Evolutionary conservation across 2,888 invertebrate species (phyloP).

Genomic region (Calameuta filiformis): DNA sequence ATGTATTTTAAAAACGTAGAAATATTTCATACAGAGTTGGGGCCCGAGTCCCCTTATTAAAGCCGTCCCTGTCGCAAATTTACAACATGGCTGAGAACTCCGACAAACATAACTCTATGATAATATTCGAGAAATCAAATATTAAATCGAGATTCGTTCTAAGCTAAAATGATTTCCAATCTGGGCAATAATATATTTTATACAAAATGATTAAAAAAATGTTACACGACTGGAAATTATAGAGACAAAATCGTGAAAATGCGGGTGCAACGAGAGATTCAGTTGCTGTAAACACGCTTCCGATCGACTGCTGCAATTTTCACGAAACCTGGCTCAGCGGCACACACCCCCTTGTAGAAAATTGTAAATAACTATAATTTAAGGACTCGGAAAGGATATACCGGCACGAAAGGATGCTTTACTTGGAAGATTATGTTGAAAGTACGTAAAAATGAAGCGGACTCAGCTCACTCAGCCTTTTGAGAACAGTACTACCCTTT

Average conservation of each 20-base stretch:
- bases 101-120: slow-evolving; percentile 31
- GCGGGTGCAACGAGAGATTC: slow-evolving; percentile 43
- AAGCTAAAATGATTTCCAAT: slow-evolving; percentile 10
- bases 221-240: slow-evolving; percentile 13
- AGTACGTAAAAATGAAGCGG: slow-evolving; percentile 75
- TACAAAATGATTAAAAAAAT: slow-evolving; percentile 18
- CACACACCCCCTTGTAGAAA: slow-evolving; percentile 39
- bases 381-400: slow-evolving; percentile 36
- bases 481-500: slow-evolving; percentile 45
- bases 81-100: slow-evolving; percentile 35
- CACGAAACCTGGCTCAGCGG: slow-evolving; percentile 34
- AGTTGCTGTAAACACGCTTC: slow-evolving; percentile 54
- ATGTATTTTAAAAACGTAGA: not conserved
- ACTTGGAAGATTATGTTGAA: slow-evolving; percentile 98
- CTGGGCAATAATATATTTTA: slow-evolving; percentile 26
- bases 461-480: slow-evolving; percentile 23
- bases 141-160: slow-evolving; percentile 13
- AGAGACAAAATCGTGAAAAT: slow-evolving; percentile 27
- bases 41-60: not conserved
- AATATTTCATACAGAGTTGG: not conserved
- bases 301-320: slow-evolving; percentile 48
- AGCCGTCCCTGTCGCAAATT: slow-evolving; percentile 25
- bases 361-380: slow-evolving; percentile 44
- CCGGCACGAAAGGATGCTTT: slow-evolving; percentile 80
- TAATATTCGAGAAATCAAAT: slow-evolving; percentile 36